phyloP scores from a whole-genome alignment of 2,797 vertebrate genomes.

The Schizothorax lantsangensis region DNA sequence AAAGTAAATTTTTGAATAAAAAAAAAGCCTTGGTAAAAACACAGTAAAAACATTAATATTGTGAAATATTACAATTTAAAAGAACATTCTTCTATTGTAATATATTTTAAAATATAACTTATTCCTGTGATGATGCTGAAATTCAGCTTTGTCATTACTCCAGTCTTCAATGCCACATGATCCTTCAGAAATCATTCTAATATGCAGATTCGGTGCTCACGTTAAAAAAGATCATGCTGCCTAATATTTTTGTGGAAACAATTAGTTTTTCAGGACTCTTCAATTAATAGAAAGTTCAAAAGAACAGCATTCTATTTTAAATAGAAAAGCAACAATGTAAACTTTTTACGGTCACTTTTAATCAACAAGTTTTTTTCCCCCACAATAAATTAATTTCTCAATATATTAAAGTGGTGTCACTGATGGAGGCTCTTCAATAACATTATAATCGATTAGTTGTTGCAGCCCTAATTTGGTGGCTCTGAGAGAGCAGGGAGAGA shows the following conservation, averaged over 20 bases:
- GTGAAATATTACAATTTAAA: not conserved
- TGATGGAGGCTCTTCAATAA: not conserved
- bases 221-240: no score
- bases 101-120: not conserved
- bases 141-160: not conserved
- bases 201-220: no score
- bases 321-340: not conserved
- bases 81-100: not conserved
- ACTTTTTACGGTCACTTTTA: not conserved
- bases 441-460: not conserved
- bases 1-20: no score
- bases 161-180: not conserved
- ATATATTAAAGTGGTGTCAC: not conserved
- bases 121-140: not conserved
- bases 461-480: conserved; percentile 3
- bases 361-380: not conserved
- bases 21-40: no score
- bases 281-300: not conserved
- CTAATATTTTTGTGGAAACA: no score
- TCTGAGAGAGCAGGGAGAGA: not conserved
- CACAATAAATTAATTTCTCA: not conserved
- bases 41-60: not conserved
- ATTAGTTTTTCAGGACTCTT: not conserved
- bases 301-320: not conserved
- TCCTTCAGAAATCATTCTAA: no score